Evolutionary conservation across 2,797 vertebrate species (phyloP).

Genomic region (Dromococcyx pavoninus): DNA sequence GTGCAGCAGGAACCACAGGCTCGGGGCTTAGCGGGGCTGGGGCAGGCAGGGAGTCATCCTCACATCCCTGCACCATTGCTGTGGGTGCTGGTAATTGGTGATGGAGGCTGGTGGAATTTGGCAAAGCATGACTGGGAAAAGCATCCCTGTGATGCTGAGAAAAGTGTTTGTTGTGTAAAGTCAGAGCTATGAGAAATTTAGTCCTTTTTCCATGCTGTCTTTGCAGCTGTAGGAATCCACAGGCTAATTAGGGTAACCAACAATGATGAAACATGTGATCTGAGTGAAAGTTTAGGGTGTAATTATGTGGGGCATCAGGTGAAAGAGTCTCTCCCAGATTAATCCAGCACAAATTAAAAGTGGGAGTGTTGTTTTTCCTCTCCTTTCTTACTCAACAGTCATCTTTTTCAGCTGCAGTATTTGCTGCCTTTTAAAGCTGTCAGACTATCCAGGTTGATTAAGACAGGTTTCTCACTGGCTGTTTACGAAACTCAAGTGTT

Average conservation of each 20-base stretch:
- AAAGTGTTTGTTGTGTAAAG: background rate
- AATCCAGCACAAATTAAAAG: background rate
- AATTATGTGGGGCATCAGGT: background rate
- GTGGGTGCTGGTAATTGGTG: fast-evolving
- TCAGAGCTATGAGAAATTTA: background rate
- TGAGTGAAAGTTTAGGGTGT: background rate
- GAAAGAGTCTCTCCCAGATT: background rate
- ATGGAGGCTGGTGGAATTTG: background rate
- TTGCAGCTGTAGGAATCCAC: background rate
- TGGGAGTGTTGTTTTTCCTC: background rate
- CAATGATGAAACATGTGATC: background rate
- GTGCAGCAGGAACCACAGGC: fast-evolving
- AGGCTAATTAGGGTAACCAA: slow-evolving; percentile 5
- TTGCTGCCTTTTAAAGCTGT: background rate
- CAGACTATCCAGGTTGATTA: background rate
- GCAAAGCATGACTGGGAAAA: background rate
- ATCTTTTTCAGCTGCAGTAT: background rate
- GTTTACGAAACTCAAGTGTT: background rate
- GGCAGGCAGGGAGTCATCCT: background rate
- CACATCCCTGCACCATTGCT: too few species aligned
- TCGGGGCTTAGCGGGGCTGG: background rate
- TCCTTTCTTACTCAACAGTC: background rate
- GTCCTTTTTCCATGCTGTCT: background rate
- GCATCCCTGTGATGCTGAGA: background rate
- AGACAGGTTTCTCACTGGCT: background rate